Conservation (phyloP, 2,888 invertebrate species). For the Psylliodes chrysocephalus region DNA sequence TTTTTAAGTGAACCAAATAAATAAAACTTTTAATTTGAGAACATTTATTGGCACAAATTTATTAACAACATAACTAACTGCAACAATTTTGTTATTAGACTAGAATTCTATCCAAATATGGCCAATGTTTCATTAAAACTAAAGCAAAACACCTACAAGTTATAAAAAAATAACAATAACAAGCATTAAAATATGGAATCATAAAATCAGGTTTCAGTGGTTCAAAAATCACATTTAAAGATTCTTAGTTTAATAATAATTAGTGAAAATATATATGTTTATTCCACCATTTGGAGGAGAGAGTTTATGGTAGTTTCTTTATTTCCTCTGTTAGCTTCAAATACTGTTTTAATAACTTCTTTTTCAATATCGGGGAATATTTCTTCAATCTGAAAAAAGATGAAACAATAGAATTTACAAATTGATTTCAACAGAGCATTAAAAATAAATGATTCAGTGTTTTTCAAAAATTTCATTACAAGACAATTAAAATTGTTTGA, state of each 20-base stretch:
- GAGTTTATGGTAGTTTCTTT: conserved; percentile 92
- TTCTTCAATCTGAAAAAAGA: conserved; percentile 78
- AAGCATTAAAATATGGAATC: conserved; percentile 25
- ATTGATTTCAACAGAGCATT: too few species aligned
- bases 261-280: conserved; percentile 45
- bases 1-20: background rate
- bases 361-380: conserved; percentile 97
- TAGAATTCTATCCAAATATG: conserved; percentile 17
- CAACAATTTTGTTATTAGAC: conserved; percentile 1
- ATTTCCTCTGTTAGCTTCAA: conserved; percentile 89
- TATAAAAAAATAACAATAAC: conserved; percentile 21
- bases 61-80: conserved; percentile 4
- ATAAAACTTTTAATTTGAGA: conserved; percentile 3
- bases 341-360: conserved; percentile 90
- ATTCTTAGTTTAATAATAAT: background rate
- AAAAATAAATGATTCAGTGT: too few species aligned
- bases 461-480: too few species aligned
- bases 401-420: too few species aligned
- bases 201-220: conserved; percentile 9
- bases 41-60: conserved; percentile 24
- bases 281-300: conserved; percentile 87
- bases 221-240: conserved; percentile 18
- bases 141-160: conserved; percentile 6
- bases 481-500: too few species aligned
- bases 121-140: conserved; percentile 13